A percentile compares a stretch with the other conserved stretches of the same genome.
These are phyloP conservation scores for Caenorhabditis virilis DNA, from an alignment of 2,888 invertebrate genomes.

Conservation along the genomic window DNA sequence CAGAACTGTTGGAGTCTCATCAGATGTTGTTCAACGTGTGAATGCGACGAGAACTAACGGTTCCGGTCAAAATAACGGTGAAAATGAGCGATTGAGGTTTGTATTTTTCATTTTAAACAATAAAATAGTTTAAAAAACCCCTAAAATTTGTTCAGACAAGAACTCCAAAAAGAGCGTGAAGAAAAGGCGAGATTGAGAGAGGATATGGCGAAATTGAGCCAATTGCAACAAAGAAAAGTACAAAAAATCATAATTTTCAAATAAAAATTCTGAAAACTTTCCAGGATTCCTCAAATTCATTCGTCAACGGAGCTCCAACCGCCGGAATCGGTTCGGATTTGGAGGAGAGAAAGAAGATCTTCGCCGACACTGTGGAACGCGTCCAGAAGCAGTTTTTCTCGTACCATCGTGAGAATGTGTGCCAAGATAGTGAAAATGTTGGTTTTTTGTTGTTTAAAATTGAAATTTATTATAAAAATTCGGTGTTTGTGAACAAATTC, in stretches of 20 bases:
- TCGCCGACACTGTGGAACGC: slow-evolving; percentile 64
- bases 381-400: slow-evolving; percentile 64
- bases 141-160: slow-evolving; percentile 45
- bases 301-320: slow-evolving; percentile 6
- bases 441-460: no score
- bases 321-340: slow-evolving; percentile 40
- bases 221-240: slow-evolving; percentile 56
- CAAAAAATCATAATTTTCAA: background rate
- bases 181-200: slow-evolving; percentile 57
- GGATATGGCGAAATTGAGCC: slow-evolving; percentile 56
- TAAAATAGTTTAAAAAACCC: background rate
- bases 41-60: slow-evolving; percentile 21
- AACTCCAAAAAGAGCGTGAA: slow-evolving; percentile 55
- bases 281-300: slow-evolving; percentile 1
- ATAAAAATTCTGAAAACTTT: background rate
- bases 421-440: slow-evolving; percentile 62
- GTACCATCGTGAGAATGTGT: slow-evolving; percentile 64
- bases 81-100: slow-evolving; percentile 3
- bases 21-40: slow-evolving; percentile 59
- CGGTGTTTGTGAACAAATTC: background rate
- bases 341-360: slow-evolving; percentile 64
- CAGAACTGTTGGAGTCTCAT: slow-evolving; percentile 60
- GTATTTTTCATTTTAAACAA: no score
- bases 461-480: slow-evolving; percentile 5
- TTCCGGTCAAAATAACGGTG: background rate